Percentiles rank a stretch among this genome's conserved stretches.
phyloP scores from a whole-genome alignment of 2,888 invertebrate genomes.

The Lasioglossum calceatum region DNA sequence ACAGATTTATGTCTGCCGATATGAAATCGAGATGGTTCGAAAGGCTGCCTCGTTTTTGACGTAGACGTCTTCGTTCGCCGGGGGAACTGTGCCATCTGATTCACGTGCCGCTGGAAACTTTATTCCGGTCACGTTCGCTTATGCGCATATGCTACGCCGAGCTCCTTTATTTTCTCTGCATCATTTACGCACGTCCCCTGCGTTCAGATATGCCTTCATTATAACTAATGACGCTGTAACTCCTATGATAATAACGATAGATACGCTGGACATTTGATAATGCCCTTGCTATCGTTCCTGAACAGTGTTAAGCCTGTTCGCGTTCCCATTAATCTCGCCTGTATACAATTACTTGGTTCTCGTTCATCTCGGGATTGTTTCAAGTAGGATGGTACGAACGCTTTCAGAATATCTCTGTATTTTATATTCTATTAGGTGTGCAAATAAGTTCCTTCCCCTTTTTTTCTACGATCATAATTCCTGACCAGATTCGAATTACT shows the following conservation, averaged over 20 bases:
- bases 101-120: conserved; percentile 43
- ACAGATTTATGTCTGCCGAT: conserved; percentile 58
- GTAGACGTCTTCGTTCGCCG: conserved; percentile 56
- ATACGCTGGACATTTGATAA: conserved; percentile 37
- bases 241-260: conserved; percentile 44
- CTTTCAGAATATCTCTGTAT: neutral
- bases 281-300: conserved; percentile 35
- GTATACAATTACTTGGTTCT: neutral
- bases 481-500: too few species aligned
- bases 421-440: too few species aligned
- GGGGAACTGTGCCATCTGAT: conserved; percentile 59
- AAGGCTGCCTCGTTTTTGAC: conserved; percentile 54
- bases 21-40: conserved; percentile 61
- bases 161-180: conserved; percentile 50
- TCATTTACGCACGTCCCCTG: conserved; percentile 58
- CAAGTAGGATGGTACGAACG: neutral
- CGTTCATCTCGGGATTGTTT: neutral
- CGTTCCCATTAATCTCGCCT: neutral
- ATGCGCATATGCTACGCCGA: conserved; percentile 45
- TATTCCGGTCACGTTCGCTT: conserved; percentile 60
- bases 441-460: too few species aligned
- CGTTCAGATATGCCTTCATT: conserved; percentile 55
- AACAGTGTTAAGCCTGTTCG: neutral
- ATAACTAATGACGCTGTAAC: conserved; percentile 58
- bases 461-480: too few species aligned